These are phyloP conservation scores for Nectonema munidae DNA, from an alignment of 2,888 invertebrate species.

Conservation along the genomic window DNA sequence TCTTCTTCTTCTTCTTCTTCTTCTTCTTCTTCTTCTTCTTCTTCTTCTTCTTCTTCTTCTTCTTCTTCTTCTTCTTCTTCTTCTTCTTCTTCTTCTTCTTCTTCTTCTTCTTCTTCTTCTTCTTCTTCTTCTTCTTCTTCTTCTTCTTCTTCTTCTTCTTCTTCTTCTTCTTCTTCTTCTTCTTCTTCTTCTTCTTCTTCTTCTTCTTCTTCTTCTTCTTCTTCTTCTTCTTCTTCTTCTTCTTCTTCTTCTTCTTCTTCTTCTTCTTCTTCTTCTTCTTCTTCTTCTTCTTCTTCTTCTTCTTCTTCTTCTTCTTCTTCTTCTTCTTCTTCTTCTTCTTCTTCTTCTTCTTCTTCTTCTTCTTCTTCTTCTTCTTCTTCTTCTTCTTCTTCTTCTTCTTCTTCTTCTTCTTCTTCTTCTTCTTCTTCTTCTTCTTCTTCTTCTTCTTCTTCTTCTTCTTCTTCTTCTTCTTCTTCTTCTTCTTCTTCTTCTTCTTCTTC, in stretches of 20 bases:
- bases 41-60: constrained; percentile 12
- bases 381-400: constrained; percentile 12
- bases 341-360: constrained; percentile 11
- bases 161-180: constrained; percentile 12
- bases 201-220: constrained; percentile 13
- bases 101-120: constrained; percentile 10
- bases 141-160: constrained; percentile 10
- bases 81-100: constrained; percentile 13
- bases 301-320: constrained; percentile 12
- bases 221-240: constrained; percentile 10
- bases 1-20: constrained; percentile 12
- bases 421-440: constrained; percentile 12
- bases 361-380: constrained; percentile 11
- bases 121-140: constrained; percentile 13
- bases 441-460: constrained; percentile 11
- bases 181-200: constrained; percentile 11
- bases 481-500: constrained; percentile 11
- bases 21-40: constrained; percentile 11
- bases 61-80: constrained; percentile 11
- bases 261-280: constrained; percentile 12
- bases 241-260: constrained; percentile 12
- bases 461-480: constrained; percentile 12
- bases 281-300: constrained; percentile 11
- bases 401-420: constrained; percentile 11
- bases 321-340: constrained; percentile 11